Evolutionary conservation across 2,888 invertebrate species (phyloP), one percentile per base, ranked within the genome.

Genomic region (Eutolmus rufibarbis): DNA sequence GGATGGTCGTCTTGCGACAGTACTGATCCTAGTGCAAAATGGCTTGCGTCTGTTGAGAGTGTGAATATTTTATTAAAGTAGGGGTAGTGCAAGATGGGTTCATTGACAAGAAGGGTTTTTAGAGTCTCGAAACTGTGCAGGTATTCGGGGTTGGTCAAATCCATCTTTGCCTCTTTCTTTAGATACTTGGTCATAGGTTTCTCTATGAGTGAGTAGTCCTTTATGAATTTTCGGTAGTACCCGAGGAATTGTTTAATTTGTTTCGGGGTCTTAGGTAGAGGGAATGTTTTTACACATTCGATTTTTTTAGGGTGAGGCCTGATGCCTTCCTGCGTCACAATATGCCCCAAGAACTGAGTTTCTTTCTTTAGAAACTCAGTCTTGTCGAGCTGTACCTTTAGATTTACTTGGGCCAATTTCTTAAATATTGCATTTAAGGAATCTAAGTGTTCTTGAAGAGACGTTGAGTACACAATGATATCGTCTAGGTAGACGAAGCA

Each of bases 141-240:
- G 12, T 87, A 87, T n/a, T 87, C 79, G 9, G 85, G 31, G 14
- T 88, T 85, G 2, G 57, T 57, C 82, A 84, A 81, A 86, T 87
- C 76, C 2, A 87, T 87, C 82, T 86, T 86, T 3, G 34, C 74
- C 46, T 82, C 81, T 76, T 89, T 89, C 74, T 88, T 88, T 0
- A 88, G 74, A 19, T 37, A 88, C 78, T 56, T 87, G 16, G 84
- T 88, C 51, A 88, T 28, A 7, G 87, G 87, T 46, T 86, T 43
- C n/a, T 43, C 78, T 16, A 88, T 79, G 31, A 16, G 92, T 91
- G 86, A 92, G 92, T 86, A 90, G 90, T 23, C 91, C 43, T 66
- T 92, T 92, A 86, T 92, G 92, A 0, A 91, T 78, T 88, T 86
- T 0, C 87, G 40, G 19, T 89, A 89, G 40, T 89, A 89, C 1